Evolutionary conservation across 2,797 vertebrate species (phyloP).

Genomic region (Chaetodon trifasciatus): DNA sequence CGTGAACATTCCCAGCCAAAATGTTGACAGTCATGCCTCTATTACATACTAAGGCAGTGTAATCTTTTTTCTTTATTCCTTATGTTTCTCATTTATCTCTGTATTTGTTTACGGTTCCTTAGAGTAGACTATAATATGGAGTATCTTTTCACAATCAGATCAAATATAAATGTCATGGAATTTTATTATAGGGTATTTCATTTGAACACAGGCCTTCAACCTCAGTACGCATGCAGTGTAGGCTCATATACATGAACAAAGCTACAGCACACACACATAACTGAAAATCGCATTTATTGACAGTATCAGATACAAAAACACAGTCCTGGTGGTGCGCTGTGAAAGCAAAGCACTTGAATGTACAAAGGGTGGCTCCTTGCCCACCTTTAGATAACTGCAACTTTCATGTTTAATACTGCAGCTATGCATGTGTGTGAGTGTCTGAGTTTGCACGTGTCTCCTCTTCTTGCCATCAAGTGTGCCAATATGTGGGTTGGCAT

Average conservation of each 20-base stretch:
- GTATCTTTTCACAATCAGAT: neutral
- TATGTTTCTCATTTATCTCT: neutral
- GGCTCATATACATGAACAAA: slow-evolving; percentile 14
- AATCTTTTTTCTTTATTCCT: neutral
- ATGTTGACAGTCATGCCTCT: neutral
- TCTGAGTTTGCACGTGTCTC: slow-evolving; percentile 15
- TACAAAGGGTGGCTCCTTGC: slow-evolving; percentile 5
- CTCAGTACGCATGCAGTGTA: neutral
- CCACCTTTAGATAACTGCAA: slow-evolving; percentile 8
- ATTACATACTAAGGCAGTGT: neutral
- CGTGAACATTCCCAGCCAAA: neutral
- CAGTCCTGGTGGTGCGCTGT: neutral
- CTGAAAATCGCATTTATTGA: slow-evolving; percentile 57
- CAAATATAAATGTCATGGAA: neutral
- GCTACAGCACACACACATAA: neutral
- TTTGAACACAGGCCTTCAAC: neutral
- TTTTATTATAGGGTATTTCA: neutral
- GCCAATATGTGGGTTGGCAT: neutral
- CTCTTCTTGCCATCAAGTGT: slow-evolving; percentile 8
- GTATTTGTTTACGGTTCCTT: neutral
- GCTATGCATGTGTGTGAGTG: slow-evolving; percentile 2
- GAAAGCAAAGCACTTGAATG: slow-evolving; percentile 24
- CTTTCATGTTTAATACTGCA: slow-evolving; percentile 7
- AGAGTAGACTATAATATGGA: neutral
- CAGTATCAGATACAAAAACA: slow-evolving; percentile 28